A percentile compares a stretch with the other conserved stretches of the same genome.
Evolutionary conservation across 2,888 invertebrate species (phyloP).

Genomic region (Drosophila anceps): DNA sequence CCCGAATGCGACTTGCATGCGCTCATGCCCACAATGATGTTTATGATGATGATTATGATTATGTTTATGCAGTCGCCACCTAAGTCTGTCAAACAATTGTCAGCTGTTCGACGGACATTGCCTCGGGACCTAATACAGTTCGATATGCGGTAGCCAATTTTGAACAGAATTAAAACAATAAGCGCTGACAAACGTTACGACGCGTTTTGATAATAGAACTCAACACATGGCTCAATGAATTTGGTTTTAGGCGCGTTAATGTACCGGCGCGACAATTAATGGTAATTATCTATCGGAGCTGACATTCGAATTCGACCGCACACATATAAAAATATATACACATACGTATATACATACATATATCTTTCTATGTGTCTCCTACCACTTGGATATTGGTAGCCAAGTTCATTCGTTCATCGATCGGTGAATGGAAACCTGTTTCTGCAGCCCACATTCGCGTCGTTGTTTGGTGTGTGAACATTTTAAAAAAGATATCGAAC

Average conservation of each 20-base stretch:
- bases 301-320: slow-evolving; percentile 48
- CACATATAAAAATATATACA: not conserved
- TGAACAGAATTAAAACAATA: slow-evolving; percentile 68
- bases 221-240: slow-evolving; percentile 68
- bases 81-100: slow-evolving; percentile 48
- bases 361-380: slow-evolving; percentile 10
- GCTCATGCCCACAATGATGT: slow-evolving; percentile 10
- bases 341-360: too few relatives aligned
- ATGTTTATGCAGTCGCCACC: slow-evolving; percentile 61
- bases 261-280: slow-evolving; percentile 70
- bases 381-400: slow-evolving; percentile 36
- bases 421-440: slow-evolving; percentile 72
- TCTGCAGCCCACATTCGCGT: slow-evolving; percentile 36
- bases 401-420: slow-evolving; percentile 55
- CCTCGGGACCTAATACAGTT: slow-evolving; percentile 36
- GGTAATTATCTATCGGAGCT: slow-evolving; percentile 67
- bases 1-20: not conserved
- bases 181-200: slow-evolving; percentile 67
- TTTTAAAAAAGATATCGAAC: slow-evolving; percentile 27
- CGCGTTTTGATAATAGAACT: slow-evolving; percentile 48
- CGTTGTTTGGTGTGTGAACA: slow-evolving; percentile 45
- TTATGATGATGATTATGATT: slow-evolving; percentile 6
- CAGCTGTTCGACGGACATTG: slow-evolving; percentile 43
- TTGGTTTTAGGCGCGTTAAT: slow-evolving; percentile 54
- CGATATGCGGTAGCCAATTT: slow-evolving; percentile 48